Evolutionary conservation across 2,113 vertebrate species (phyloP).

Genomic region (Phalacrocorax pelagicus): DNA sequence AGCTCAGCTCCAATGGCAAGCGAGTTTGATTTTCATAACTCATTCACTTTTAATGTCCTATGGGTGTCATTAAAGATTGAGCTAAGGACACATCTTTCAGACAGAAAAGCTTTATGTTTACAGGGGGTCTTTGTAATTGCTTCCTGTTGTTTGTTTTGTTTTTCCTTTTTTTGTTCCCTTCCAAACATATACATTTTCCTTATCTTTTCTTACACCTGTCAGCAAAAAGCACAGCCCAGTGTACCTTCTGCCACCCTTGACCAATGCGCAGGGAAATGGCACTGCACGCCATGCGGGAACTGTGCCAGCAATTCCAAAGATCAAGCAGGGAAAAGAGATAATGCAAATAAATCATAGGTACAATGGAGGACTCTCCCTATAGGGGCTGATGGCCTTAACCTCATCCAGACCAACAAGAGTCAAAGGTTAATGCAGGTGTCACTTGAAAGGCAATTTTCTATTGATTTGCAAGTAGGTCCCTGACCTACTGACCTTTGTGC

Average conservation of each 20-base stretch:
- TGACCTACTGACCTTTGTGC: constrained; percentile 44
- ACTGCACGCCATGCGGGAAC: neutral
- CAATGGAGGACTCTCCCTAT: neutral
- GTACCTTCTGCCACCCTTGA: neutral
- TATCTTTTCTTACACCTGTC: constrained; percentile 46
- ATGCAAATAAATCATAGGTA: constrained; percentile 17
- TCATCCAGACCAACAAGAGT: constrained; percentile 16
- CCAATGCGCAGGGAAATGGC: neutral
- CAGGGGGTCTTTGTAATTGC: neutral
- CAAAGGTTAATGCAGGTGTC: constrained; percentile 61
- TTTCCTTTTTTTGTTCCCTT: neutral
- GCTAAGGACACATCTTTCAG: neutral
- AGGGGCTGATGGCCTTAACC: neutral
- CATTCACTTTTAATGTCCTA: neutral
- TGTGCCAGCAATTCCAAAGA: constrained; percentile 29
- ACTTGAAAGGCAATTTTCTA: constrained; percentile 53
- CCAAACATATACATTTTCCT: neutral
- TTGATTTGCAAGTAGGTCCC: constrained; percentile 55
- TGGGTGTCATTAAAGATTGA: neutral
- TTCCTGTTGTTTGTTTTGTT: neutral
- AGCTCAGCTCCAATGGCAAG: neutral
- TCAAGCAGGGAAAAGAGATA: constrained; percentile 26
- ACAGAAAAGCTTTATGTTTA: neutral
- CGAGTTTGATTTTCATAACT: neutral
- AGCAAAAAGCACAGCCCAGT: neutral